Evolutionary conservation across 2,797 vertebrate species (phyloP).

Genomic region (Hoplostethus mediterraneus): DNA sequence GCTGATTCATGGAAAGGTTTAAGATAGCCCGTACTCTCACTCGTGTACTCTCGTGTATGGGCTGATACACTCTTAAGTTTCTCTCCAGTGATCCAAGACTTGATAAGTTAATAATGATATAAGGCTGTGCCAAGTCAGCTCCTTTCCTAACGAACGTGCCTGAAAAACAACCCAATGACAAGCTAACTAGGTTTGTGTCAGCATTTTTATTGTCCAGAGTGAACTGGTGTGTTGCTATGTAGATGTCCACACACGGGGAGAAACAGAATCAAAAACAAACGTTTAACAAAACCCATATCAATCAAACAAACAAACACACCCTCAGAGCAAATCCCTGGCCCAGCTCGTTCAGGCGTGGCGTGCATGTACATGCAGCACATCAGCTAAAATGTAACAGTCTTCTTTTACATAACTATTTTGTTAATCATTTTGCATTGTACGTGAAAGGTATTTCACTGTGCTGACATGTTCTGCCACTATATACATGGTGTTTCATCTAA

Average conservation of each 20-base stretch:
- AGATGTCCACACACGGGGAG: slow-evolving; percentile 21
- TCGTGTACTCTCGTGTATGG: slow-evolving; percentile 3
- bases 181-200: slow-evolving; percentile 31
- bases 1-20: slow-evolving; percentile 18
- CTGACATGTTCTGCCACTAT: not conserved
- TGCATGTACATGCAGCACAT: not conserved
- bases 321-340: not conserved
- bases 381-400: not conserved
- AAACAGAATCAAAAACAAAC: slow-evolving; percentile 14
- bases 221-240: slow-evolving; percentile 36
- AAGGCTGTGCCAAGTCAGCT: slow-evolving; percentile 52
- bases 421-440: slow-evolving; percentile 31
- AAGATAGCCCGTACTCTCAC: slow-evolving; percentile 17
- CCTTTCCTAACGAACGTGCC: slow-evolving; percentile 32
- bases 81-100: slow-evolving; percentile 48
- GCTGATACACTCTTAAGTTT: slow-evolving; percentile 31
- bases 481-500: not conserved
- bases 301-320: slow-evolving; percentile 41
- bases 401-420: not conserved
- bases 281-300: slow-evolving; percentile 1
- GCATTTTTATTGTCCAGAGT: slow-evolving; percentile 31
- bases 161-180: slow-evolving; percentile 47
- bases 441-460: not conserved
- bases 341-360: slow-evolving; percentile 11
- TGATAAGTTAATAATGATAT: slow-evolving; percentile 62